Evolutionary conservation across 1,140 invertebrate species (phyloP).

Genomic region (Zaprionus taronus): DNA sequence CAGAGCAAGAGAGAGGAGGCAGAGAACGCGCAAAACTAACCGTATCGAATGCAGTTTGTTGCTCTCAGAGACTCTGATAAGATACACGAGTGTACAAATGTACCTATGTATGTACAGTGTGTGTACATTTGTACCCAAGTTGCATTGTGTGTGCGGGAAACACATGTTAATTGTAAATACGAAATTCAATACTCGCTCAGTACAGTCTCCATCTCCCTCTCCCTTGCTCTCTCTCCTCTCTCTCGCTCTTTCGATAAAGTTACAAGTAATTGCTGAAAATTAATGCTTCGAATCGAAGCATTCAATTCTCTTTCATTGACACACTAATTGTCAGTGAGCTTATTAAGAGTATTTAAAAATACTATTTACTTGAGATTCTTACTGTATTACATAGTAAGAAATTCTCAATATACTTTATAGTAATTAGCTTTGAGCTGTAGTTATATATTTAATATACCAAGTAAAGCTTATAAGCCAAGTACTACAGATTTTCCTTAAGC

Average conservation of each 20-base stretch:
- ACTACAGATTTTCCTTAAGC: no score
- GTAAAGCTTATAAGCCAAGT: no score
- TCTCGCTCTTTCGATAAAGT: background rate
- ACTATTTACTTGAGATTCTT: background rate
- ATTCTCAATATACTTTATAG: no score
- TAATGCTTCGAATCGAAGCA: background rate
- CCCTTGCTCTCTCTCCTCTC: background rate
- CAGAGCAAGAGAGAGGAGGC: background rate
- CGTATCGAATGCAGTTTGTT: conserved; percentile 26
- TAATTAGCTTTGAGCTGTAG: no score
- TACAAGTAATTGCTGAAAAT: background rate
- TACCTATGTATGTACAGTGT: background rate
- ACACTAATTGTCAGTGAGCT: background rate
- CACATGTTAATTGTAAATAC: conserved; percentile 5
- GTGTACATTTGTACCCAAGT: background rate
- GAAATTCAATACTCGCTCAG: background rate
- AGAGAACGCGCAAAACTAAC: background rate
- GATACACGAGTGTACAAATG: background rate
- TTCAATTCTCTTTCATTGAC: background rate
- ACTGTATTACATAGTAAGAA: no score
- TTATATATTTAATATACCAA: no score
- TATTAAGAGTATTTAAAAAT: background rate
- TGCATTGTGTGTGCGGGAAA: conserved; percentile 2
- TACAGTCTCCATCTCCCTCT: background rate
- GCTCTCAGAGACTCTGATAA: conserved; percentile 41